Evolutionary conservation across 64 coral and sea anemone genomes (phyloP), one percentile per base, ranked within the genome.

Genomic region (Montipora foliosa): DNA sequence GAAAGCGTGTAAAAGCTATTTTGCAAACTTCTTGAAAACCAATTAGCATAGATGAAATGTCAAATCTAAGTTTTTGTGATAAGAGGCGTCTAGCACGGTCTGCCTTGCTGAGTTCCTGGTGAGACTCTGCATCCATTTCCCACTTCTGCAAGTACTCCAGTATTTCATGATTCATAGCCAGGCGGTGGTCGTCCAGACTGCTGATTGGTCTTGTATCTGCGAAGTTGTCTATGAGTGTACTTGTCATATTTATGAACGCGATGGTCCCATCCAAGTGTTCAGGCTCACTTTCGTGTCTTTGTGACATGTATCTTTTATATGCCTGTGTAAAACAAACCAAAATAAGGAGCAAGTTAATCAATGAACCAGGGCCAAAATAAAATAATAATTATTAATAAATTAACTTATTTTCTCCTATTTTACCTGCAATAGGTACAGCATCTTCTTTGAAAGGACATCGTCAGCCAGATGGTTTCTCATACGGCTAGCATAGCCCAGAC

Each of bases 391-490:
- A 25, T 25, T 25, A 25, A 25, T 25, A 25, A 25, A 25, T 25
- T 25, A 25, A 25, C 67, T 11, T 29, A 5, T 46, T 87, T 87
- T 16, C 4, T 50, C 29, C 7, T 14, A 76, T 9, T 12, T 16
- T 89, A 89, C 92, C 92, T 94, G 60, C 17, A 94, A 17, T 16
- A 94, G 75, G 25, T 88, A 69, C 11, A 88, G 76, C 84, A 94
- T 94, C 24, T 82, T 89, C 29, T 80, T 80, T 22, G 75, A 25
- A 24, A 94, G 85, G 12, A 94, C 92, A 29, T 94, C 59, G 15
- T 88, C 84, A 14, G 92, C 92, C 68, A 94, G 48, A 37, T 94
- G 84, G 66, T 94, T 94, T 52, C 85, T 70, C 92, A 94, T 88
- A 45, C 67, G 73, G 13, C 76, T 73, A 5, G 92, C 84, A 80